Percentiles rank a stretch among this genome's conserved stretches.
Evolutionary conservation across 2,113 vertebrate species (phyloP).

Genomic region (Ciconia boyciana): DNA sequence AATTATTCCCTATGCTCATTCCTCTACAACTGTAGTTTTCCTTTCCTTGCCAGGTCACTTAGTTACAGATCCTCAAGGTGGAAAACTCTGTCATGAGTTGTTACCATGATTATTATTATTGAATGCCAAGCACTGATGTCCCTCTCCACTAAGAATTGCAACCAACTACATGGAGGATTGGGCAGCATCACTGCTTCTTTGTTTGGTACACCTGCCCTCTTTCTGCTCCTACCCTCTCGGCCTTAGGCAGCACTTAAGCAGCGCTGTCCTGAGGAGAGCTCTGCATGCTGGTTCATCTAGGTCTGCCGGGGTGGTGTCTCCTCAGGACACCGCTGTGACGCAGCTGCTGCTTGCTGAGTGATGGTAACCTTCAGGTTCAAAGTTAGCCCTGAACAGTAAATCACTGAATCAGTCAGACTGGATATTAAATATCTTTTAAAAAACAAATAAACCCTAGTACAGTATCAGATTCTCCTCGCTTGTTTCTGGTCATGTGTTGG

Average conservation of each 20-base stretch:
- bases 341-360: background rate
- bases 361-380: background rate
- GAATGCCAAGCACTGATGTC: background rate
- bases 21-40: background rate
- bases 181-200: background rate
- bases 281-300: background rate
- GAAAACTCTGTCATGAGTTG: background rate
- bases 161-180: background rate
- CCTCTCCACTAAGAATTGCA: background rate
- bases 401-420: background rate
- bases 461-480: background rate
- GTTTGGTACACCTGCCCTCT: background rate
- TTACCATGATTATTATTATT: background rate
- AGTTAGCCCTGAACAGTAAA: background rate
- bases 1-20: background rate
- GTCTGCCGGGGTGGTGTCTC: background rate
- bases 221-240: background rate
- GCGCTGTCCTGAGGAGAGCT: background rate
- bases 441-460: background rate
- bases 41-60: background rate
- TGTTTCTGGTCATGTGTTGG: background rate
- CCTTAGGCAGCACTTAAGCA: background rate
- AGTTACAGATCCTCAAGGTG: background rate
- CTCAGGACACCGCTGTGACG: fast-evolving
- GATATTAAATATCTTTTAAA: background rate